These are phyloP conservation scores for Sialia sialis DNA, from an alignment of 2,113 vertebrate genomes.

Conservation along the genomic window DNA sequence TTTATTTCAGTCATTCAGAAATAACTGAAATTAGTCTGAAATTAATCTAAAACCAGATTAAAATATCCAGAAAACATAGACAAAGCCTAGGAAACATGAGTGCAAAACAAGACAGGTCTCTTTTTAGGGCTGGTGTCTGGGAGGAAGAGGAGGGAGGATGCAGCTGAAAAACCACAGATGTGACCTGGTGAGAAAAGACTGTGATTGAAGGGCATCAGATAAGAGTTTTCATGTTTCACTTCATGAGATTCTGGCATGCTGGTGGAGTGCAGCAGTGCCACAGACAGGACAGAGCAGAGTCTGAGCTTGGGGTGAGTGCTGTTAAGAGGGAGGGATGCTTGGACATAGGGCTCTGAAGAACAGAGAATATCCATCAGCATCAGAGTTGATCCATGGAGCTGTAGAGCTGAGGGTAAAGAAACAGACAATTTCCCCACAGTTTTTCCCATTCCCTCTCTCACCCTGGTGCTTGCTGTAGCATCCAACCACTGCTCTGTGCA, in stretches of 20 bases:
- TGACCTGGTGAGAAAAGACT: background rate
- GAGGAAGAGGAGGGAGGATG: background rate
- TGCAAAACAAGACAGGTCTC: background rate
- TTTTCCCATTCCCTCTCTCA: background rate
- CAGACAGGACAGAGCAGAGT: background rate
- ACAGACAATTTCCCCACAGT: no score
- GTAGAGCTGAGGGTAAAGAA: background rate
- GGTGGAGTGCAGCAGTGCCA: no score
- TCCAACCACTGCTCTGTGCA: background rate
- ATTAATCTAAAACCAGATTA: background rate
- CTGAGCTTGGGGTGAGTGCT: background rate
- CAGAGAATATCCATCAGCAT: background rate
- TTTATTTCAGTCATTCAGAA: background rate
- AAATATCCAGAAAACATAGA: background rate
- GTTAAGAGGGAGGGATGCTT: no score
- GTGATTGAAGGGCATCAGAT: background rate
- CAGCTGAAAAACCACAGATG: background rate
- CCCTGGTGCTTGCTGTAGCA: background rate
- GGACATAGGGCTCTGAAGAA: background rate
- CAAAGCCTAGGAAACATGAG: background rate
- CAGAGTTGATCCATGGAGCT: background rate
- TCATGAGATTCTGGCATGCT: background rate
- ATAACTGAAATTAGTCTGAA: background rate
- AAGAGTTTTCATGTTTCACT: background rate
- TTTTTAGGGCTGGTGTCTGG: background rate